Evolutionary conservation across 2,797 vertebrate species (phyloP), one percentile per base, ranked within the genome.

Genomic region (Alauda arvensis): DNA sequence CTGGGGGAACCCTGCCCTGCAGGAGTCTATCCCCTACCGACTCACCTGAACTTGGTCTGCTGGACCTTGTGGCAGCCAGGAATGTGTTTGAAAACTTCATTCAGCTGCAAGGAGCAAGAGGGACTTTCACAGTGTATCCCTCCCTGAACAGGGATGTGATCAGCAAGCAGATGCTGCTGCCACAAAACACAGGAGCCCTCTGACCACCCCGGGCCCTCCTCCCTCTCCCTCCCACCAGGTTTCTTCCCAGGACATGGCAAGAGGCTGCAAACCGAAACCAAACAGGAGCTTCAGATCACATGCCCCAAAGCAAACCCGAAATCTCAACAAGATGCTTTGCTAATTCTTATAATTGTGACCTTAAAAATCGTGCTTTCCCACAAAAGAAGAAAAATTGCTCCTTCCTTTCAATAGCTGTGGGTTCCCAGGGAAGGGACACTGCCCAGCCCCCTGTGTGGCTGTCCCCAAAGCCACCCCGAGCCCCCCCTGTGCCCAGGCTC

Each of bases 41-140:
- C 97, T 96, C 95, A 99, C 99, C 99, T 98, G 96, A 99, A 99
- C 19, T 95, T 94, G 7, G 98, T 98, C 81, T 98, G 98, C 77
- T 98, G 98, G 76, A 99, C 96, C 75, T 97, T 98, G 90, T 99
- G 98, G 12, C 95, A 96, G 1, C 98, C 98, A 0, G 98, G 96
- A 87, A 99, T 97, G 69, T 98, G 97, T 89, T 97, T 98, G 96
- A 98, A 99, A 51, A 98, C 90, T 0, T 98, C 98, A 1, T 98
- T 99, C 57, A 99, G 96, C 99, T 99, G 96, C 8, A 93, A 48
- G 56, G 12, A 93, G 40, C 28, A 63, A 89, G 51, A 92, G 17
- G 16, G 10, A 19, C 39, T 26, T 18, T 86, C 14, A 77, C 40
- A 68, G 49, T 0, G 6, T 1, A 14, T 29, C 55, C 52, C 31